These are phyloP conservation scores for Halisarca cf. caerulea DNA, from an alignment of 37 sponge, comb jelly and placozoan genomes.

Conservation along the genomic window DNA sequence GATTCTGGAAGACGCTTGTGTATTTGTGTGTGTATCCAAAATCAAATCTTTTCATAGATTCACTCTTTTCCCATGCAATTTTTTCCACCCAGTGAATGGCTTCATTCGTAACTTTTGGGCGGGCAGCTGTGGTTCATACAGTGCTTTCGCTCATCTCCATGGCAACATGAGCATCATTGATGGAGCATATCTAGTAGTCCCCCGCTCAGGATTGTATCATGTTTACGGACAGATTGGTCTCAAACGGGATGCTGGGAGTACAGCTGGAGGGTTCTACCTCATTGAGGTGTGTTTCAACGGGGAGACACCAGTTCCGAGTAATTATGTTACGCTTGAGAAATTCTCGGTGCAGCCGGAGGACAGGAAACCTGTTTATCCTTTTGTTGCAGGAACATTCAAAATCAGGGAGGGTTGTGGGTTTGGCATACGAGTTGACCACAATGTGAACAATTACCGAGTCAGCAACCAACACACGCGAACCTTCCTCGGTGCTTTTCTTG, in stretches of 20 bases:
- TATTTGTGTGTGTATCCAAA: not conserved
- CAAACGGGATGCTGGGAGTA: not conserved
- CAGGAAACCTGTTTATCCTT: not conserved
- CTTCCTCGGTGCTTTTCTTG: slow-evolving; percentile 8
- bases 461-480: not conserved
- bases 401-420: not conserved
- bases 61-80: too few relatives aligned
- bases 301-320: too few relatives aligned
- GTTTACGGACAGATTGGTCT: slow-evolving; percentile 3
- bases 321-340: slow-evolving; percentile 12
- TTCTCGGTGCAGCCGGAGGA: not conserved
- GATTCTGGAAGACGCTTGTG: too few relatives aligned
- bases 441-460: not conserved
- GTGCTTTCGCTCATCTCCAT: not conserved
- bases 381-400: slow-evolving; percentile 10
- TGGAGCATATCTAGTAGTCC: not conserved
- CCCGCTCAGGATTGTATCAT: not conserved
- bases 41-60: not conserved
- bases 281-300: not conserved
- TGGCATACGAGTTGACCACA: not conserved
- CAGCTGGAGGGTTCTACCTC: not conserved
- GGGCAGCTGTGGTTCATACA: not conserved
- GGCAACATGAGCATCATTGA: not conserved
- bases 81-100: not conserved
- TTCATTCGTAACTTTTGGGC: not conserved